A percentile compares a stretch with the other conserved stretches of the same genome.
Conservation (phyloP, 2,797 vertebrate species). For the Pseudomugil tenellus region DNA sequence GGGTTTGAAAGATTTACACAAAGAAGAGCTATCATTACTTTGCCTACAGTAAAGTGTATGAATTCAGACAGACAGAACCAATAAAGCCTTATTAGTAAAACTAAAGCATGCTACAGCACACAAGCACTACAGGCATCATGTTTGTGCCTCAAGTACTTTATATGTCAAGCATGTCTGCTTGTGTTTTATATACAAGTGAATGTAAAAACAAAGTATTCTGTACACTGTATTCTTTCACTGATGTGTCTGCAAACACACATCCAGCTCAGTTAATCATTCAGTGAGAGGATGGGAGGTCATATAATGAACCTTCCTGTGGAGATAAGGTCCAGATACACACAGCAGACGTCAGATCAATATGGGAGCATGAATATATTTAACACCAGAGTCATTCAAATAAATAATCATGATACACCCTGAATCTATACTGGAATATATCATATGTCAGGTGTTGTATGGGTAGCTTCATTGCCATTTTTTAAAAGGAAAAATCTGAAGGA, state of each 20-base stretch:
- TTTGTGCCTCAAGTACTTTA: constrained; percentile 1
- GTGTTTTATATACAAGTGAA: background rate
- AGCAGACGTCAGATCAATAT: constrained; percentile 36
- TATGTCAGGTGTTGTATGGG: constrained; percentile 21
- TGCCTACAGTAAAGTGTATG: constrained; percentile 28
- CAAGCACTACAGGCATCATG: constrained; percentile 1
- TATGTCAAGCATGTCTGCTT: constrained; percentile 2
- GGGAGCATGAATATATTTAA: constrained; percentile 39
- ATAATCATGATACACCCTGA: constrained; percentile 14
- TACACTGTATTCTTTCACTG: constrained; percentile 18
- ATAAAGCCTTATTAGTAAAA: constrained; percentile 13
- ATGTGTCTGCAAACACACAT: constrained; percentile 8
- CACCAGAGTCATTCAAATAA: constrained; percentile 27
- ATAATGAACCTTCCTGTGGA: constrained; percentile 29
- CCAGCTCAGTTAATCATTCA: constrained; percentile 3
- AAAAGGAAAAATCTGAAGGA: background rate
- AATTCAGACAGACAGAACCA: constrained; percentile 6
- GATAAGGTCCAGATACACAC: constrained; percentile 27
- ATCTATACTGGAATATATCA: constrained; percentile 26
- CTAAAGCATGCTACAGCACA: constrained; percentile 1
- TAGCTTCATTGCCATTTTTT: constrained; percentile 20
- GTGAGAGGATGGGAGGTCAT: constrained; percentile 21
- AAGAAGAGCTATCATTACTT: constrained; percentile 30
- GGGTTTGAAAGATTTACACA: background rate
- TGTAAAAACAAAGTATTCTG: background rate